A percentile compares a stretch with the other conserved stretches of the same genome.
These are phyloP conservation scores for Salpingus planirostris DNA, from an alignment of 2,888 invertebrate genomes.

Conservation along the genomic window DNA sequence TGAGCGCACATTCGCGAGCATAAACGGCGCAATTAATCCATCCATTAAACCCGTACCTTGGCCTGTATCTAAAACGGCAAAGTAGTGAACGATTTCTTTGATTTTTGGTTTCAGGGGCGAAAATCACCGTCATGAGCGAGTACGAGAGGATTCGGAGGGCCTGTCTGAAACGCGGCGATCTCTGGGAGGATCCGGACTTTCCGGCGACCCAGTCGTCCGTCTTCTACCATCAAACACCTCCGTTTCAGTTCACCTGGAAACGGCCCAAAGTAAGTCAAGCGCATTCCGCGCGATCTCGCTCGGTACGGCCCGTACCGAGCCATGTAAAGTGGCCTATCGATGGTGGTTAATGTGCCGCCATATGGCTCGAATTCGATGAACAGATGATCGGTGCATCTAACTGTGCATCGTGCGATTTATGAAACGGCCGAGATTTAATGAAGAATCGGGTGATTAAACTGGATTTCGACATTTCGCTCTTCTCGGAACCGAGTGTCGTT, in stretches of 20 bases:
- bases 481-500: no score
- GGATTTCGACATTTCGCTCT: no score
- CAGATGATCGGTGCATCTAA: no score
- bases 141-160: slow-evolving; percentile 76
- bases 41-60: slow-evolving; percentile 12
- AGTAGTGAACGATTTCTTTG: slow-evolving; percentile 6
- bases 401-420: no score
- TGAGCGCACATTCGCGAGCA: slow-evolving; percentile 13
- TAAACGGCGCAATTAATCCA: slow-evolving; percentile 14
- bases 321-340: no score
- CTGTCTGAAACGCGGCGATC: slow-evolving; percentile 68
- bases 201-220: slow-evolving; percentile 81
- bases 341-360: no score
- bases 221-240: slow-evolving; percentile 91
- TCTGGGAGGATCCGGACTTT: slow-evolving; percentile 90
- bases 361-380: no score
- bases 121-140: slow-evolving; percentile 73
- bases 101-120: no score
- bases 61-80: slow-evolving; percentile 8
- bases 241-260: slow-evolving; percentile 87
- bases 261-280: slow-evolving; percentile 70
- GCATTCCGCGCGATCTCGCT: no score
- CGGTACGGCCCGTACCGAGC: no score
- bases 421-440: no score
- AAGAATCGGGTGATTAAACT: no score